phyloP scores from a whole-genome alignment of 2,888 invertebrate species.

The Melolontha melolontha region DNA sequence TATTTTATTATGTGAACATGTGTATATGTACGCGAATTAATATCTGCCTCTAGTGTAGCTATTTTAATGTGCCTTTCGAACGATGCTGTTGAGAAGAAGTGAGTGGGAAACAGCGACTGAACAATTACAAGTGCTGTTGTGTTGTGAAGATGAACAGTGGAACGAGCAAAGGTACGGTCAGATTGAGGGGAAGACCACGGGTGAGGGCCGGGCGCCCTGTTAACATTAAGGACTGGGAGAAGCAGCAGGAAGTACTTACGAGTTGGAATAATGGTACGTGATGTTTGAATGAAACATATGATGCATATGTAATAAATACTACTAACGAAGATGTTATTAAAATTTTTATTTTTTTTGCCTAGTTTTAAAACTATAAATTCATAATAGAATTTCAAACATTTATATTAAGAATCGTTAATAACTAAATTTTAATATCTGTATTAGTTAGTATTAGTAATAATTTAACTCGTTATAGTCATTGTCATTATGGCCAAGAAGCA shows the following conservation, averaged over 20 bases:
- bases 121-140: conserved; percentile 18
- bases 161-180: conserved; percentile 36
- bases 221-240: conserved; percentile 66
- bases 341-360: no score
- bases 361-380: no score
- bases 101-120: conserved; percentile 19
- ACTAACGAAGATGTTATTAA: no score
- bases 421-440: no score
- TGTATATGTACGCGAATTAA: conserved; percentile 21
- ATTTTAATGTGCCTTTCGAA: conserved; percentile 40
- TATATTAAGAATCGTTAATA: no score
- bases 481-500: no score
- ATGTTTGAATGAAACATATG: not conserved
- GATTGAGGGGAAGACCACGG: conserved; percentile 53
- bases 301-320: not conserved
- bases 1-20: conserved; percentile 18
- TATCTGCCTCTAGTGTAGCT: conserved; percentile 22
- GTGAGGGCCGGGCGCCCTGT: conserved; percentile 65
- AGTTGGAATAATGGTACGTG: conserved; percentile 69
- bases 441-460: no score
- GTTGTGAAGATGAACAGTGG: conserved; percentile 32
- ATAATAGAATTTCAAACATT: no score
- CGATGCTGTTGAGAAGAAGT: conserved; percentile 21
- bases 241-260: conserved; percentile 65
- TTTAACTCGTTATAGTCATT: no score